A percentile compares a stretch with the other conserved stretches of the same genome.
Conservation (phyloP, 2,888 invertebrate genomes). For the Drosophila seclusa region DNA sequence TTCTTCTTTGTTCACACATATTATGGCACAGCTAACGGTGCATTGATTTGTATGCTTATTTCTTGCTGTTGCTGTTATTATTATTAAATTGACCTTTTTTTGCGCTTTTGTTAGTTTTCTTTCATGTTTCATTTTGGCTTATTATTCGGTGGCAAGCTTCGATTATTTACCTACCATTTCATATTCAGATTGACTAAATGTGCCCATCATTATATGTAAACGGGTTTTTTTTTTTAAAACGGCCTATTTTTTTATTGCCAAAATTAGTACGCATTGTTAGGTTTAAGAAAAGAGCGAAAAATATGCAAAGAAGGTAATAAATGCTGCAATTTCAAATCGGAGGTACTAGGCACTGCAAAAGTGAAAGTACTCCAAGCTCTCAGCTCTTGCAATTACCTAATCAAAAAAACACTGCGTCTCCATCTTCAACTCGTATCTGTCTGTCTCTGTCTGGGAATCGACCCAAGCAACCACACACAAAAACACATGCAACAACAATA, state of each 20-base stretch:
- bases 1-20: slow-evolving; percentile 24
- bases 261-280: slow-evolving; percentile 71
- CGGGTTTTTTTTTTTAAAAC: slow-evolving; percentile 42
- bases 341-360: slow-evolving; percentile 46
- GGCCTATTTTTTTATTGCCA: slow-evolving; percentile 60
- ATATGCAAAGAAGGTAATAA: background rate
- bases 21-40: slow-evolving; percentile 78
- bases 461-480: slow-evolving; percentile 31
- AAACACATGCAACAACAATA: slow-evolving; percentile 23
- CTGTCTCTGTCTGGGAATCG: slow-evolving; percentile 50
- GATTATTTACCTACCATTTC: slow-evolving; percentile 59
- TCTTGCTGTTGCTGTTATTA: slow-evolving; percentile 38
- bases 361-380: slow-evolving; percentile 47
- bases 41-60: slow-evolving; percentile 49
- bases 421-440: background rate
- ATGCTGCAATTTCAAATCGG: slow-evolving; percentile 14
- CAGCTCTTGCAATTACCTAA: slow-evolving; percentile 57
- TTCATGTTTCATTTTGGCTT: slow-evolving; percentile 34
- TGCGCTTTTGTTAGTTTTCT: slow-evolving; percentile 52
- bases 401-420: slow-evolving; percentile 21
- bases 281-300: slow-evolving; percentile 4
- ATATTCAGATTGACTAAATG: slow-evolving; percentile 59
- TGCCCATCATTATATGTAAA: slow-evolving; percentile 15
- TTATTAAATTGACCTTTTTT: slow-evolving; percentile 80
- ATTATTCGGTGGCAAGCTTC: slow-evolving; percentile 53